phyloP scores from a whole-genome alignment of 2,113 vertebrate species.

The Oreochromis aureus region DNA sequence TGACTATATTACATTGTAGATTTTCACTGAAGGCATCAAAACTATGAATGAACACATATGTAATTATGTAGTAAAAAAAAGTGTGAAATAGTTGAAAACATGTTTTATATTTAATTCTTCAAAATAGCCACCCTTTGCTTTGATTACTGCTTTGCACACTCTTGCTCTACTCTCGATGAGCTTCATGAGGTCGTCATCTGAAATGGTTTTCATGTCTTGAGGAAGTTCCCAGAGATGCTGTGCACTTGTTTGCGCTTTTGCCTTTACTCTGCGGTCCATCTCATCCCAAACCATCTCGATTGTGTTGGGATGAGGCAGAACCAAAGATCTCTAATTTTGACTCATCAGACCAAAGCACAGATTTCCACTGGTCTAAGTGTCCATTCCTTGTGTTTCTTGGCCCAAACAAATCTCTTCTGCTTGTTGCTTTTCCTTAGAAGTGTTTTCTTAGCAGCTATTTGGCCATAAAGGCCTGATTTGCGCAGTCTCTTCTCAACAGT shows the following conservation, averaged over 20 bases:
- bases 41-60: background rate
- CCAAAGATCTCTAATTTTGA: background rate
- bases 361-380: background rate
- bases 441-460: background rate
- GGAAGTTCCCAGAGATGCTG: background rate
- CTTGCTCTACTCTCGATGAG: background rate
- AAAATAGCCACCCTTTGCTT: background rate
- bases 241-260: background rate
- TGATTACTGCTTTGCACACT: background rate
- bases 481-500: background rate
- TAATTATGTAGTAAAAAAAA: background rate
- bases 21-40: background rate
- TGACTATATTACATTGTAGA: background rate
- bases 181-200: background rate
- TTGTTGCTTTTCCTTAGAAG: background rate
- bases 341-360: background rate
- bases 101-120: background rate
- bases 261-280: background rate
- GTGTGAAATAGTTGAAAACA: background rate
- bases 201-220: background rate
- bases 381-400: background rate
- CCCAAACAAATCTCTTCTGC: background rate
- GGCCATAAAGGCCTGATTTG: background rate
- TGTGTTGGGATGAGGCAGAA: background rate
- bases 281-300: rapidly evolving